A percentile compares a stretch with the other conserved stretches of the same genome.
These are phyloP conservation scores for Palythoa heliodiscus DNA, from an alignment of 92 coral and sea anemone genomes.

Conservation along the genomic window DNA sequence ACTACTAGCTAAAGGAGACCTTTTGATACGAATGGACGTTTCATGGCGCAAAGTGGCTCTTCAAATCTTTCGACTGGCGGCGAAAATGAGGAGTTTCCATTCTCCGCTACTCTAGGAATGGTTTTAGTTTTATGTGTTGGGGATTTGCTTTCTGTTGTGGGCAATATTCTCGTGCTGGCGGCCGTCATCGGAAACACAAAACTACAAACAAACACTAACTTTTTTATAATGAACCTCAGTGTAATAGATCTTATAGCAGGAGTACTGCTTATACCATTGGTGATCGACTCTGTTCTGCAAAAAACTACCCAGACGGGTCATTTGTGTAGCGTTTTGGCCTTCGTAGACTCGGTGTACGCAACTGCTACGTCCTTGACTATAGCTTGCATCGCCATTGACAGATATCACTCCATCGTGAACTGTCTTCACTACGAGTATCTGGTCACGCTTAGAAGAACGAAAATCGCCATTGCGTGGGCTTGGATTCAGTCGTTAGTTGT, in stretches of 20 bases:
- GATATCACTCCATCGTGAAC: constrained; percentile 92
- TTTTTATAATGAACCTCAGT: constrained; percentile 84
- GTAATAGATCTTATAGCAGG: constrained; percentile 85
- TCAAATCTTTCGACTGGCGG: constrained; percentile 21
- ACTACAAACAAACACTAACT: constrained; percentile 87
- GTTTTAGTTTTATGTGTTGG: constrained; percentile 40
- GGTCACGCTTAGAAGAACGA: constrained; percentile 81
- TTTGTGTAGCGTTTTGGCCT: constrained; percentile 75
- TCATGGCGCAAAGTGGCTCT: constrained; percentile 9
- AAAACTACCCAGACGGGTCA: constrained; percentile 24
- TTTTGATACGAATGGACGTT: neutral
- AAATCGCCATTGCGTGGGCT: constrained; percentile 67
- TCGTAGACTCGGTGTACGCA: constrained; percentile 82
- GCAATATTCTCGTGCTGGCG: constrained; percentile 75
- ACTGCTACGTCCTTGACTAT: constrained; percentile 84
- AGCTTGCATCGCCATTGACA: constrained; percentile 87
- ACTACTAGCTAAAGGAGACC: neutral
- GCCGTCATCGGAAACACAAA: constrained; percentile 84
- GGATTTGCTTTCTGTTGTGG: constrained; percentile 59
- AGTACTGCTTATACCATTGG: constrained; percentile 67
- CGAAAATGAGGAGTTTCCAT: neutral
- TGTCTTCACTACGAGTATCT: constrained; percentile 90
- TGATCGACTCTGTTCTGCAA: constrained; percentile 63
- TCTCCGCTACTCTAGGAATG: constrained; percentile 30
- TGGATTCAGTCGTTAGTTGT: constrained; percentile 79